phyloP scores from a whole-genome alignment of 2,888 invertebrate genomes.

The Chydorus sphaericus region DNA sequence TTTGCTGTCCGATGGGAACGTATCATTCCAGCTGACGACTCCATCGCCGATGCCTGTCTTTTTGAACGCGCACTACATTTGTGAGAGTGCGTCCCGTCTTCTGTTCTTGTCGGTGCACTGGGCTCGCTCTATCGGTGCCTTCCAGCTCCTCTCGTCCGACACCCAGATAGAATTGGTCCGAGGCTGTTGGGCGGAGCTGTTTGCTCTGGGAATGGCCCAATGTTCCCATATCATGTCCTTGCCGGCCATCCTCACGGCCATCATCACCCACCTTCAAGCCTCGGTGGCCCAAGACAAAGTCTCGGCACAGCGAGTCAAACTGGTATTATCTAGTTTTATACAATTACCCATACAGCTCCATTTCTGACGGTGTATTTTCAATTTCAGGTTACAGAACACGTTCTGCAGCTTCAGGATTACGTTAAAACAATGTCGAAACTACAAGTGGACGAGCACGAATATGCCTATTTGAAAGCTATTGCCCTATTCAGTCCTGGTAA shows the following conservation, averaged over 20 bases:
- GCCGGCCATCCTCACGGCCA: conserved; percentile 62
- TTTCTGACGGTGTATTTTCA: conserved; percentile 10
- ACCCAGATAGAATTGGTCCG: conserved; percentile 69
- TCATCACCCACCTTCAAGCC: conserved; percentile 63
- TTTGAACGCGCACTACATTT: conserved; percentile 83
- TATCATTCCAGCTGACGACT: conserved; percentile 58
- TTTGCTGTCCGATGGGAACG: conserved; percentile 49
- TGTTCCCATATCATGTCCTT: conserved; percentile 64
- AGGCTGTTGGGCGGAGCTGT: conserved; percentile 82
- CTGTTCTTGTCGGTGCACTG: conserved; percentile 82
- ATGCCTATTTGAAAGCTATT: conserved; percentile 72
- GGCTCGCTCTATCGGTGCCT: conserved; percentile 69
- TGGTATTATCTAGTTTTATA: conserved; percentile 21
- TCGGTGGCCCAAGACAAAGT: conserved; percentile 59
- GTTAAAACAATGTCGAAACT: conserved; percentile 47
- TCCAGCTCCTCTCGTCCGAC: conserved; percentile 66
- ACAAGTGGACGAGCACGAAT: conserved; percentile 60
- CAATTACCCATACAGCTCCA: too few relatives aligned
- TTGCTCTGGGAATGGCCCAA: conserved; percentile 78
- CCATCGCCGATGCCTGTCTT: conserved; percentile 67
- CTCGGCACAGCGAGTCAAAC: conserved; percentile 53
- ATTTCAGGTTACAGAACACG: conserved; percentile 54
- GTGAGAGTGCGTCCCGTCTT: conserved; percentile 84
- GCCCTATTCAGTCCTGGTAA: conserved; percentile 66
- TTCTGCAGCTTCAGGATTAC: conserved; percentile 69